phyloP scores from a whole-genome alignment of 2,888 invertebrate species.

The Lasioglossum figueresi region DNA sequence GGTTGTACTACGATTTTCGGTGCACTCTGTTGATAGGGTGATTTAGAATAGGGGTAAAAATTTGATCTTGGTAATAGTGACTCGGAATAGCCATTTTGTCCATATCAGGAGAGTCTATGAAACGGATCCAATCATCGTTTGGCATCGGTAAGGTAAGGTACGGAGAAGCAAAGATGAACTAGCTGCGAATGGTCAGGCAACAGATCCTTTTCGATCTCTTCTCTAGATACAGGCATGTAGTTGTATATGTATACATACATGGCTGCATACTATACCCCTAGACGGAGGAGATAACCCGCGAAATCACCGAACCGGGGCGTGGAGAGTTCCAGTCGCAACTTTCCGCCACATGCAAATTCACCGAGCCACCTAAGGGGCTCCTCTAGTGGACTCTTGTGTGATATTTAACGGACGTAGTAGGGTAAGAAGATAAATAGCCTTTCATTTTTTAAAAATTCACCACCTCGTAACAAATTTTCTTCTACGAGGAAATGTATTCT shows the following conservation, averaged over 20 bases:
- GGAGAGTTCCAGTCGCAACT: slow-evolving; percentile 66
- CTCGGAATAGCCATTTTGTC: slow-evolving; percentile 82
- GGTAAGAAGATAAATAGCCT: slow-evolving; percentile 41
- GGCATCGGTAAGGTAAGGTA: slow-evolving; percentile 35
- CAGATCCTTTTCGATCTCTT: slow-evolving; percentile 47
- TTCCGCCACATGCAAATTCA: slow-evolving; percentile 74
- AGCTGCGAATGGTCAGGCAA: slow-evolving; percentile 56
- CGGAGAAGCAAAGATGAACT: slow-evolving; percentile 50
- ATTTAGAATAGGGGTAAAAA: background rate
- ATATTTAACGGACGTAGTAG: slow-evolving; percentile 63
- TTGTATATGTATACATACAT: slow-evolving; percentile 7
- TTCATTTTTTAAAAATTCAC: slow-evolving; percentile 29
- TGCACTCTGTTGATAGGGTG: background rate
- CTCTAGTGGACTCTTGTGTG: slow-evolving; percentile 69
- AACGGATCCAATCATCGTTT: slow-evolving; percentile 85
- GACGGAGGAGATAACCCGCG: slow-evolving; percentile 69
- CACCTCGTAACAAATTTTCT: slow-evolving; percentile 6
- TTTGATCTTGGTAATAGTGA: slow-evolving; percentile 1
- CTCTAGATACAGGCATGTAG: slow-evolving; percentile 19
- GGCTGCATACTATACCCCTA: slow-evolving; percentile 31
- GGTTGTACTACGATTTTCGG: background rate
- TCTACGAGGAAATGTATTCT: background rate
- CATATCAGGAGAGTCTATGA: slow-evolving; percentile 85
- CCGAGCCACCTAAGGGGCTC: slow-evolving; percentile 46
- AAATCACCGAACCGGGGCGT: slow-evolving; percentile 62